Evolutionary conservation across 2,113 vertebrate genomes (phyloP).

Genomic region (Sinocyclocheilus anophthalmus): DNA sequence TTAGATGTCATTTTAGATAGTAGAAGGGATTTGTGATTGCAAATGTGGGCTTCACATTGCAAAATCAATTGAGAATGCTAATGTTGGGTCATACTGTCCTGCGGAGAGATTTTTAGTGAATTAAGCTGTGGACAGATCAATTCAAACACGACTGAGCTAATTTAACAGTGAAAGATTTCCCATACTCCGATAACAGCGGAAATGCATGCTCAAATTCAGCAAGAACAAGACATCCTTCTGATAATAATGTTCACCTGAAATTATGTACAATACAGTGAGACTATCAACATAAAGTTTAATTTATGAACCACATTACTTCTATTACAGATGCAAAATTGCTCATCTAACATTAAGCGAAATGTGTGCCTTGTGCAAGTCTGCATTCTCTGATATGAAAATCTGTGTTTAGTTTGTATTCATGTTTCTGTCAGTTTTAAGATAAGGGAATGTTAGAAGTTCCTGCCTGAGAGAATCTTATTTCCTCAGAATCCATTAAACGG

Average conservation of each 20-base stretch:
- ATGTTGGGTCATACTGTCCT: background rate
- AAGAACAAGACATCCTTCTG: background rate
- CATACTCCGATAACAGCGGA: background rate
- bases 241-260: background rate
- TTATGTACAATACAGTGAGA: background rate
- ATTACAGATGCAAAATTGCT: slow-evolving; percentile 11
- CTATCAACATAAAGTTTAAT: background rate
- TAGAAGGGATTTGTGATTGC: background rate
- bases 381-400: background rate
- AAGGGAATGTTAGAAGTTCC: slow-evolving; percentile 6
- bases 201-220: background rate
- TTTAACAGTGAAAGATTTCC: background rate
- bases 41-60: background rate
- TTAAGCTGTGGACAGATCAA: slow-evolving; percentile 6
- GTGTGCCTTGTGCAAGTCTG: background rate
- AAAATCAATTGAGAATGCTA: slow-evolving; percentile 29
- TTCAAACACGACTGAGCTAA: background rate
- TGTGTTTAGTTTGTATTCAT: background rate
- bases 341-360: background rate
- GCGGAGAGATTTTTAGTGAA: background rate
- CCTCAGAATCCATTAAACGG: slow-evolving; percentile 24
- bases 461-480: slow-evolving; percentile 22
- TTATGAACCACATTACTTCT: background rate
- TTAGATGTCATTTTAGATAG: background rate
- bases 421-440: background rate